These are phyloP conservation scores for Glossophaga mutica DNA, from an alignment of 2,797 vertebrate species.

Conservation along the genomic window DNA sequence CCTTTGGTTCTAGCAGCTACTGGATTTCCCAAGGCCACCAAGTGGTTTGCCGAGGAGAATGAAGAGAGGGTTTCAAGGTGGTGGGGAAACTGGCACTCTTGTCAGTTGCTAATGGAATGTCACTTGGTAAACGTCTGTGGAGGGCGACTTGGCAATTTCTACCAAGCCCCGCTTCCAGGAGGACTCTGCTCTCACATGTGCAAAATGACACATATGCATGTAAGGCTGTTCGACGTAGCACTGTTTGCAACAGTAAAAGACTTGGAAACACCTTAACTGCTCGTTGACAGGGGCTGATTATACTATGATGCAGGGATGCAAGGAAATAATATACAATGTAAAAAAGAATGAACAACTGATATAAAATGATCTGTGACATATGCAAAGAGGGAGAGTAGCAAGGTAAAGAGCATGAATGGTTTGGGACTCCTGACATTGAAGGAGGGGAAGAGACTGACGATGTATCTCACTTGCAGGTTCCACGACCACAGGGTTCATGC, in stretches of 20 bases:
- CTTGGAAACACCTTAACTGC: background rate
- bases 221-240: background rate
- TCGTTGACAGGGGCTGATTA: background rate
- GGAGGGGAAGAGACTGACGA: background rate
- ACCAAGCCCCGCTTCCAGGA: background rate
- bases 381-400: background rate
- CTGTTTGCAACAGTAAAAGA: background rate
- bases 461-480: background rate
- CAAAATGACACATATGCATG: background rate
- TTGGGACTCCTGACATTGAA: background rate
- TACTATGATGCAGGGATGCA: background rate
- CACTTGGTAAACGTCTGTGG: background rate
- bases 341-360: background rate
- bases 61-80: background rate
- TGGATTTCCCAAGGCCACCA: background rate
- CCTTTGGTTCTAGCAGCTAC: background rate
- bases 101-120: background rate
- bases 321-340: background rate
- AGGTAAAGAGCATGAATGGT: background rate
- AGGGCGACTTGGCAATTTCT: background rate
- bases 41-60: background rate
- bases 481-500: background rate
- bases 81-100: background rate
- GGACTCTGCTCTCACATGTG: background rate
- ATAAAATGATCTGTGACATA: background rate